Conservation (phyloP, 2,888 invertebrate species). For the Tetramorium bicarinatum region DNA sequence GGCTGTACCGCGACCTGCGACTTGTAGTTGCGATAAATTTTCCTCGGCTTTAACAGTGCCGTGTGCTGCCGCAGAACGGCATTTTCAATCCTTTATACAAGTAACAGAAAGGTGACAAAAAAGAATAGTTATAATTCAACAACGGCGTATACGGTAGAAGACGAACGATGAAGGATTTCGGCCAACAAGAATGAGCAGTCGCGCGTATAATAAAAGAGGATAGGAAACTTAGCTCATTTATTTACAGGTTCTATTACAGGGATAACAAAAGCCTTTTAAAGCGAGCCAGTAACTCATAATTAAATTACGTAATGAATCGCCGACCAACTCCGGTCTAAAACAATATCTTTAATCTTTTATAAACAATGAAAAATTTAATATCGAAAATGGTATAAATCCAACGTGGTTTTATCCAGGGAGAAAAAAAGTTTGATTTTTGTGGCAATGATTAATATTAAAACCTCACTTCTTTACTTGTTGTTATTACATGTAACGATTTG, state of each 20-base stretch:
- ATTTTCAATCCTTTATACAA: slow-evolving; percentile 49
- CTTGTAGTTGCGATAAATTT: slow-evolving; percentile 54
- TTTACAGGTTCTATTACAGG: slow-evolving; percentile 22
- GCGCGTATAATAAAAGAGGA: neutral
- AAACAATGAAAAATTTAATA: slow-evolving; percentile 28
- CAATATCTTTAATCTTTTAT: slow-evolving; percentile 2
- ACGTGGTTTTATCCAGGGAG: neutral
- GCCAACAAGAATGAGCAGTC: neutral
- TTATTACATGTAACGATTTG: neutral
- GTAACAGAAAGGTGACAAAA: slow-evolving; percentile 42
- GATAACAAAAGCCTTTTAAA: slow-evolving; percentile 40
- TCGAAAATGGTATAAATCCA: slow-evolving; percentile 4
- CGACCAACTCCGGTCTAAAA: neutral
- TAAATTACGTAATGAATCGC: slow-evolving; percentile 52
- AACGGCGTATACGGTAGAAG: neutral
- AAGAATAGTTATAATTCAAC: slow-evolving; percentile 25
- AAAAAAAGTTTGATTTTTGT: neutral
- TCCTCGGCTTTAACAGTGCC: slow-evolving; percentile 33
- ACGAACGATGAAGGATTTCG: slow-evolving; percentile 23
- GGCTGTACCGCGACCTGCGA: slow-evolving; percentile 40
- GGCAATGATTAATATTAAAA: slow-evolving; percentile 25
- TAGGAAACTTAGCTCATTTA: slow-evolving; percentile 48
- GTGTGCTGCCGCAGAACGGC: slow-evolving; percentile 32
- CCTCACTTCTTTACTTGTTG: neutral
- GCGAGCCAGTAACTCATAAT: slow-evolving; percentile 32